Evolutionary conservation across 2,113 vertebrate species (phyloP), one percentile per base, ranked within the genome.

Genomic region (Grammomys dolichurus): DNA sequence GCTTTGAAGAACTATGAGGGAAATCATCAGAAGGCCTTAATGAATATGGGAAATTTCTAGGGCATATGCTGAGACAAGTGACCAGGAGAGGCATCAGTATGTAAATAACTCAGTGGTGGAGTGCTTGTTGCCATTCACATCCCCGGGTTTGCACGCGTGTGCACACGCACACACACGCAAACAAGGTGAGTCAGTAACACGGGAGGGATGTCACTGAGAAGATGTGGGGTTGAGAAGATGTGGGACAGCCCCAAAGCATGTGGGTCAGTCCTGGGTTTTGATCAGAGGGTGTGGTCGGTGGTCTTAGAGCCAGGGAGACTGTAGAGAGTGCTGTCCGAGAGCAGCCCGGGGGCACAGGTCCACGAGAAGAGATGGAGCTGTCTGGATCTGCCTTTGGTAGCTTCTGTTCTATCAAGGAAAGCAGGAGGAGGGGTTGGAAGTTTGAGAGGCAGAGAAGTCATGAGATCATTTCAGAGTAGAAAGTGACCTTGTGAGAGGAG

Each of bases 381-480:
- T 22, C 7, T 46, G 46, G 31, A 48, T 33, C 12, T 36, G 36
- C 43, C 28, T 81, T 24, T 24, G 51, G 13, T 86, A 60, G 69
- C 65, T 87, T 96, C 63, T 95, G 0, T 93, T 92, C 90, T 81
- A 80, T 92, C 89, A 92, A 85, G 86, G 26, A 40, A 12, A 20
- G 28, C 40, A 16, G 80, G 46, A 67, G 73, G 8, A 19, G 58
- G 33, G 78, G 36, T 33, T 31, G 16, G 60, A 84, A 17, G 43
- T 43, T 78, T 87, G 84, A 92, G 80, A 89, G 80, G 82, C 70
- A 80, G 36, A n/a, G 26, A 20, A 31, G 43, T 51, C 19, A 80
- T 22, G 76, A 56, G 60, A 16, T 76, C 72, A 81, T 40, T 80
- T 70, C 76, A 67, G 4, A 86, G 46, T 58, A 70, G 67, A 72